Evolutionary conservation across 2,888 invertebrate genomes (phyloP).

Genomic region (Parasteatoda lunata): DNA sequence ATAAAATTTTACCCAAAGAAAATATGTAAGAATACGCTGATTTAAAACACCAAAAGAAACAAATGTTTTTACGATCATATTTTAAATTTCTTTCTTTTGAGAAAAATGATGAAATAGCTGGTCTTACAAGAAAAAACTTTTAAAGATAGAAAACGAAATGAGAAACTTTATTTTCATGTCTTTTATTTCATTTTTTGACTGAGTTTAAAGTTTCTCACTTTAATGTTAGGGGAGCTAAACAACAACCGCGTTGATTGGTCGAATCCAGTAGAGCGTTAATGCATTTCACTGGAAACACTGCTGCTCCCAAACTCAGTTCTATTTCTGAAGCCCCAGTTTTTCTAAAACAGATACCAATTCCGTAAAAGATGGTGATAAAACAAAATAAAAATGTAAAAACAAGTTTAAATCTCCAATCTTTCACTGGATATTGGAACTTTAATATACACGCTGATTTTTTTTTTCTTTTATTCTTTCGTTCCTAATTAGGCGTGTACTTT

Average conservation of each 20-base stretch:
- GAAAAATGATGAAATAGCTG: not conserved
- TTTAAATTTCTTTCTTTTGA: too few species aligned
- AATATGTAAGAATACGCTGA: too few species aligned
- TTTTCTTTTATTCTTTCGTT: not conserved
- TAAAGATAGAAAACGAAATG: not conserved
- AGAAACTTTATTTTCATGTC: not conserved
- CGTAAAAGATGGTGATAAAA: conserved; percentile 14
- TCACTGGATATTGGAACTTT: conserved; percentile 4
- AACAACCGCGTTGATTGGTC: conserved; percentile 27
- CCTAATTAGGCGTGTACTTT: not conserved
- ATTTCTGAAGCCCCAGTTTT: conserved; percentile 16
- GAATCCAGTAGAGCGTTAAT: conserved; percentile 33
- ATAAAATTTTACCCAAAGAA: too few species aligned
- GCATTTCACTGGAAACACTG: not conserved
- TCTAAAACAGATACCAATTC: conserved; percentile 26
- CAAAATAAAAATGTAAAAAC: not conserved
- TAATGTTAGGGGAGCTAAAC: not conserved
- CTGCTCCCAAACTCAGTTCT: not conserved
- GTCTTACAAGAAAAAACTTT: conserved; percentile 16
- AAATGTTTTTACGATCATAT: too few species aligned
- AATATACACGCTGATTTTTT: not conserved
- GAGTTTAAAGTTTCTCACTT: conserved; percentile 27
- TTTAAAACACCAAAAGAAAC: too few species aligned
- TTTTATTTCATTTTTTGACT: conserved; percentile 9
- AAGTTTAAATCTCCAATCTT: conserved; percentile 26